Conservation (phyloP, 2,797 vertebrate genomes). For the Myioborus miniatus region DNA sequence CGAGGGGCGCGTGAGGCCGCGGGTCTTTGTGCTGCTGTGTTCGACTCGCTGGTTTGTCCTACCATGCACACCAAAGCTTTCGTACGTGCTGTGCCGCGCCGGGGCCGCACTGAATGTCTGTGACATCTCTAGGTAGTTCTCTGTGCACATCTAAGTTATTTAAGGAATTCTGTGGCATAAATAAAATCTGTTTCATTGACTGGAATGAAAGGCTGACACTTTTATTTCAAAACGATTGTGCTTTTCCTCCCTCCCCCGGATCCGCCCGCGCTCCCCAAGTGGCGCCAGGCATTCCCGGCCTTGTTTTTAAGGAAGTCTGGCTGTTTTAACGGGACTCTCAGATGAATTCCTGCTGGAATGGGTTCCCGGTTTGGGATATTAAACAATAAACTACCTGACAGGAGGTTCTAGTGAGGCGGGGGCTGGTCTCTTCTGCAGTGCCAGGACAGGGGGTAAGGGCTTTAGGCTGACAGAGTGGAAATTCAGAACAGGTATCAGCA, state of each 20-base stretch:
- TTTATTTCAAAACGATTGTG: background rate
- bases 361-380: background rate
- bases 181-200: constrained; percentile 70
- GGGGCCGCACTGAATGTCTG: background rate
- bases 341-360: background rate
- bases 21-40: constrained; percentile 41
- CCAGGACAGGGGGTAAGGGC: accelerated
- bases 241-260: background rate
- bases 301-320: background rate
- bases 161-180: constrained; percentile 48
- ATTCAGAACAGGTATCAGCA: background rate
- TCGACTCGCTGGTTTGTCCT: background rate
- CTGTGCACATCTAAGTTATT: constrained; percentile 36
- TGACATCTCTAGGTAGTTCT: constrained; percentile 19
- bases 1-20: background rate
- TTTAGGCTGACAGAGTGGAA: no score
- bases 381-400: background rate
- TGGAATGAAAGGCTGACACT: background rate
- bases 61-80: constrained; percentile 68
- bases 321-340: background rate
- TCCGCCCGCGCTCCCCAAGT: accelerated
- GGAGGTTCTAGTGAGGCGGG: background rate
- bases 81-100: background rate
- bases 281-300: background rate
- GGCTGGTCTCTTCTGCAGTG: background rate